Evolutionary conservation across 53 echinoderm and acorn worm species (phyloP), one percentile per base, ranked within the genome.

Genomic region (Paelopatides confundens): DNA sequence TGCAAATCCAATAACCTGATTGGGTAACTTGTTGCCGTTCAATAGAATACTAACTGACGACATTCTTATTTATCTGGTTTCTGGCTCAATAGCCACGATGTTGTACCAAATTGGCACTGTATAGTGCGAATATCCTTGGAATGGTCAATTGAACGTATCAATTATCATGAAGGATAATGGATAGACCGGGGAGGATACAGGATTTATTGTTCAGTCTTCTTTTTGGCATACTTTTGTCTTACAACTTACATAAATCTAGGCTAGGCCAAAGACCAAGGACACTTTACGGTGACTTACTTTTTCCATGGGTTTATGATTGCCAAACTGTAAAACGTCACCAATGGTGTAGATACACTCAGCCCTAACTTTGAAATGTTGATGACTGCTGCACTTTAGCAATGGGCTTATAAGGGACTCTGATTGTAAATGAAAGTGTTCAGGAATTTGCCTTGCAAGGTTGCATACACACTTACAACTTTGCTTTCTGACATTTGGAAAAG

Each of bases 361-460:
- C 28, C 97, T 92, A 32, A 99, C 99, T 89, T 93, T 95, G 26
- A 94, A 96, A 86, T 96, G 95, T 87, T 96, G 95, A 85, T 99
- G 99, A 63, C 99, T 99, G 21, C 91, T 91, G 35, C 91, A 71
- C 26, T 96, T 88, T 29, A 96, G 85, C 27, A 99, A 90, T 50
- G 99, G 95, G 18, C 85, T 86, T 23, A 99, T 86, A 11, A 99
- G 90, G 14, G 84, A 85, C 81, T 99, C 98, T 4, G 99, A 99
- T 66, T 99, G 99, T 85, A 99, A 85, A 64, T 99, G 99, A 71
- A 98, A 99, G 24, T 99, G 99, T 70, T 99, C 87, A n/a, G 95
- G 98, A 26, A 99, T 93, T 5, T 85, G 83, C 70, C 94, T 92
- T n/a, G 99, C 99, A 63, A 99, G 40, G 27, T 88, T 87, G 63